phyloP scores from a whole-genome alignment of 2,797 vertebrate genomes.

The Apogon hyalosoma region DNA sequence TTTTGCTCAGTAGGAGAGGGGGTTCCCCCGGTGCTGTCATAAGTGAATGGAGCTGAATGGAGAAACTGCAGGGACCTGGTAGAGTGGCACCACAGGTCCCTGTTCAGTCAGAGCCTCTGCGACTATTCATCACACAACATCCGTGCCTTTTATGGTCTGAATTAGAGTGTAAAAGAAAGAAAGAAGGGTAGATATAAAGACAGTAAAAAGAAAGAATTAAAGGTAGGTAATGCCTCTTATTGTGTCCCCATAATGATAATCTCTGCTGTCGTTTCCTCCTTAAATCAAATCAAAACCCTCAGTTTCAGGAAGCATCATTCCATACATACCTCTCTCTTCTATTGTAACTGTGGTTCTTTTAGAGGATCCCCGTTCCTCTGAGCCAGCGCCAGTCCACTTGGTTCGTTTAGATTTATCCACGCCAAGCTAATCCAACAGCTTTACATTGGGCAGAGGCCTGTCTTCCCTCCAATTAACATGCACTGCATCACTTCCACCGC shows the following conservation, averaged over 20 bases:
- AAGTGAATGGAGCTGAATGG: conserved; percentile 63
- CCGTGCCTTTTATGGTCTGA: conserved; percentile 73
- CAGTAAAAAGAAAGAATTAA: conserved; percentile 3
- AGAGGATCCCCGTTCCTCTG: conserved; percentile 35
- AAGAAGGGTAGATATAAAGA: conserved; percentile 13
- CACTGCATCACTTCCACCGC: conserved; percentile 47
- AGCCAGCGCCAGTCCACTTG: conserved; percentile 42
- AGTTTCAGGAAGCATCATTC: conserved; percentile 56
- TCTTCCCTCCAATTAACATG: conserved; percentile 51
- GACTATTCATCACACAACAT: conserved; percentile 69
- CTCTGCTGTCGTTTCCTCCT: conserved; percentile 18
- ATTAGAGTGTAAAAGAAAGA: conserved; percentile 20
- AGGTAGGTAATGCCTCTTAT: neutral
- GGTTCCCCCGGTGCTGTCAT: conserved; percentile 58
- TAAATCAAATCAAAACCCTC: conserved; percentile 44
- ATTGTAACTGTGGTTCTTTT: conserved; percentile 22
- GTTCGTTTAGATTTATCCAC: conserved; percentile 41
- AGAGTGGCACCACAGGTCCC: conserved; percentile 54
- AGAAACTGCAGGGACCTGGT: conserved; percentile 62
- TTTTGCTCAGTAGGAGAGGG: conserved; percentile 52
- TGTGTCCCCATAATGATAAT: conserved; percentile 38
- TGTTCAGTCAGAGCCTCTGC: conserved; percentile 43
- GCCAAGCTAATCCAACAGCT: conserved; percentile 36
- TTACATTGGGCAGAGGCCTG: conserved; percentile 49
- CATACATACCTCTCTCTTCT: conserved; percentile 36